Percentiles rank a stretch among this genome's conserved stretches.
Evolutionary conservation across 2,888 invertebrate species (phyloP).

Genomic region (Chaitophorus viminalis): DNA sequence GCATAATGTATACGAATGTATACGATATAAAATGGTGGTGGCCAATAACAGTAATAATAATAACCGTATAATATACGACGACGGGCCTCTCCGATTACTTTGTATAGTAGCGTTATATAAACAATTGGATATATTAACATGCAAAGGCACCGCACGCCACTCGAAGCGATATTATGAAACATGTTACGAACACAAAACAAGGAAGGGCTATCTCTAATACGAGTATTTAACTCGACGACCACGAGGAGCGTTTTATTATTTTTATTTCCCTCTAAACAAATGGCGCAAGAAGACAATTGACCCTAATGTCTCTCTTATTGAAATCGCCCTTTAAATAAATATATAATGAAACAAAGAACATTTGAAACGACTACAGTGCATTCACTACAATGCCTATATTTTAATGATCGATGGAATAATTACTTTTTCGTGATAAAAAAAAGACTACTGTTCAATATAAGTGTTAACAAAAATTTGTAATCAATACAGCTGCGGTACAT

Average conservation of each 20-base stretch:
- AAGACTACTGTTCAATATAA: neutral
- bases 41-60: conserved; percentile 4
- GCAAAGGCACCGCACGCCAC: neutral
- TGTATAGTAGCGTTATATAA: neutral
- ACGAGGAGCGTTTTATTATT: neutral
- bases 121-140: conserved; percentile 5
- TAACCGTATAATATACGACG: neutral
- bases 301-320: conserved; percentile 6
- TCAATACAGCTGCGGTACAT: too few species aligned
- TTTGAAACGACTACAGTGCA: neutral
- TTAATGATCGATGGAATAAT: neutral
- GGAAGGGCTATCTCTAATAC: neutral
- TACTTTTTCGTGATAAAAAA: neutral
- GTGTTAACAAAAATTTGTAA: too few species aligned
- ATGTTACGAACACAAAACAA: neutral
- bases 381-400: too few species aligned
- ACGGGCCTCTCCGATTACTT: neutral
- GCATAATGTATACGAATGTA: neutral
- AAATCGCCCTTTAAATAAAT: conserved; percentile 25
- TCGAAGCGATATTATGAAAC: neutral
- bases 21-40: neutral
- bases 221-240: conserved; percentile 11
- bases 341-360: neutral
- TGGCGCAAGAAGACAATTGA: conserved; percentile 14
- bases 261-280: neutral